Evolutionary conservation across 2,888 invertebrate species (phyloP).

Genomic region (Endotricha flammealis): DNA sequence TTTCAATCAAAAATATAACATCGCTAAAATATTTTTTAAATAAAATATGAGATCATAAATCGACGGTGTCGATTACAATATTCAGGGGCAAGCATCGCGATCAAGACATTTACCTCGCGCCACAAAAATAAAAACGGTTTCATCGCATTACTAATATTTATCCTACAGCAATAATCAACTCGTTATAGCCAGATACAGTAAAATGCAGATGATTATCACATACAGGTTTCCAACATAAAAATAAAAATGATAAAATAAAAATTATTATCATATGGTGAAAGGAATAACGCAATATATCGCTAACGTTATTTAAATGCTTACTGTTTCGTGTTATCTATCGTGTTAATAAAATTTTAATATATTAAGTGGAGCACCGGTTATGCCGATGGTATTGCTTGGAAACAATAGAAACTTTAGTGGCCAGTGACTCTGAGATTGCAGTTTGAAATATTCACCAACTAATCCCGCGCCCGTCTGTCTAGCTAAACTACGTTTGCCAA

Average conservation of each 20-base stretch:
- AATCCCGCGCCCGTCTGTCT: constrained; percentile 69
- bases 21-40: neutral
- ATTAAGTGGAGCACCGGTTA: constrained; percentile 47
- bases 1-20: neutral
- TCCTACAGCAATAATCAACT: neutral
- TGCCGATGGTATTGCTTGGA: constrained; percentile 25
- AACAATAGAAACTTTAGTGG: constrained; percentile 69
- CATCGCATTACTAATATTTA: constrained; percentile 1
- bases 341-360: constrained; percentile 8
- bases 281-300: constrained; percentile 1
- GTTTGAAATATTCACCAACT: constrained; percentile 74
- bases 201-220: neutral
- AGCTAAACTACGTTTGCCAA: constrained; percentile 43
- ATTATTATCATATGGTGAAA: neutral
- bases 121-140: constrained; percentile 7
- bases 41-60: neutral
- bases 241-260: neutral
- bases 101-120: constrained; percentile 7
- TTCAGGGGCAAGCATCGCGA: constrained; percentile 8
- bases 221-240: neutral
- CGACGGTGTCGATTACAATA: constrained; percentile 3
- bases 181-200: neutral
- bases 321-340: constrained; percentile 1
- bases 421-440: constrained; percentile 66
- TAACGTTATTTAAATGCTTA: constrained; percentile 1